These are phyloP conservation scores for Ambastaia sidthimunki DNA, from an alignment of 2,797 vertebrate species.

Conservation along the genomic window DNA sequence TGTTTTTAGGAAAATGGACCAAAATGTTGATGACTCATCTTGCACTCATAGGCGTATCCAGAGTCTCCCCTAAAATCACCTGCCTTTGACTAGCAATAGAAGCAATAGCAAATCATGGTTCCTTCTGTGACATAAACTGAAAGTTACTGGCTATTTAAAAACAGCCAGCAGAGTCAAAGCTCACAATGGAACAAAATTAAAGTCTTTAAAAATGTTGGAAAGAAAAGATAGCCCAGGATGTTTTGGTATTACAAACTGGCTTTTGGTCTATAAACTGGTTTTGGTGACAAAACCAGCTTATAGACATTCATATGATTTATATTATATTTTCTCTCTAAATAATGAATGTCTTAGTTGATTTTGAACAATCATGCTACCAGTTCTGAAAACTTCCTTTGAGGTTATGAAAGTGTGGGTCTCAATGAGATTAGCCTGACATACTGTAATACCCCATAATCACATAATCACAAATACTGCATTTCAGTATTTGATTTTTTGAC, in stretches of 20 bases:
- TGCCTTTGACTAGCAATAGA: not conserved
- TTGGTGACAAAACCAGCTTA: slow-evolving; percentile 32
- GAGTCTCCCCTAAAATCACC: not conserved
- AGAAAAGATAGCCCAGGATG: not conserved
- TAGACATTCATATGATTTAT: not conserved
- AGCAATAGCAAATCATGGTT: not conserved
- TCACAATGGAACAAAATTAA: no score
- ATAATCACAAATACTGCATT: slow-evolving; percentile 1
- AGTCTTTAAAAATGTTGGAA: not conserved
- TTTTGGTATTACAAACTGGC: not conserved
- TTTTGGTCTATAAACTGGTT: no score
- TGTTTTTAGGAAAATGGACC: not conserved
- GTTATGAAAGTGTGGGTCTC: slow-evolving; percentile 61
- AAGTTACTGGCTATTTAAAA: not conserved
- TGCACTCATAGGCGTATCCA: not conserved
- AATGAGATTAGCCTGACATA: slow-evolving; percentile 52
- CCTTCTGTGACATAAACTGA: not conserved
- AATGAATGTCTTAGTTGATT: slow-evolving; percentile 33
- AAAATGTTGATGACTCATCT: not conserved
- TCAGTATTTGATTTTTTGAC: slow-evolving; percentile 4
- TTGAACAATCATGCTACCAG: slow-evolving; percentile 47
- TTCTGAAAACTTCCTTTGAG: slow-evolving; percentile 44
- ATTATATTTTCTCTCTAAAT: slow-evolving; percentile 1
- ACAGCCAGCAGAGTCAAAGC: not conserved
- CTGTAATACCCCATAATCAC: slow-evolving; percentile 19